A percentile compares a stretch with the other conserved stretches of the same genome.
Conservation (phyloP, 2,888 invertebrate species). For the Epinotia demarniana region DNA sequence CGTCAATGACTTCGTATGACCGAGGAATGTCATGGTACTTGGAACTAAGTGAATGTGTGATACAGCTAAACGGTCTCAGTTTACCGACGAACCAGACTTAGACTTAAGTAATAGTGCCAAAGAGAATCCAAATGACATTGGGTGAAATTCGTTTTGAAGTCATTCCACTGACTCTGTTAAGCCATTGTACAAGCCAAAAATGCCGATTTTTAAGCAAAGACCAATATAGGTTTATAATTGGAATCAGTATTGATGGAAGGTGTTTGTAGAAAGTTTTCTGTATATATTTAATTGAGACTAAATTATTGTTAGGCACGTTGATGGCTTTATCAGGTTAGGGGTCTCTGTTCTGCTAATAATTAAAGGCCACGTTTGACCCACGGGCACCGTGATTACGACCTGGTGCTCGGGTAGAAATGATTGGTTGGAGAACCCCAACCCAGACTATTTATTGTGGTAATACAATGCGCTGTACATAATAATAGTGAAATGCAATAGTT, state of each 20-base stretch:
- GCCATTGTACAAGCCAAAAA: constrained; percentile 79
- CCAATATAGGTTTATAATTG: constrained; percentile 41
- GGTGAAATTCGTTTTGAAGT: constrained; percentile 70
- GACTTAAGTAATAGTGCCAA: constrained; percentile 82
- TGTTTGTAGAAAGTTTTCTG: constrained; percentile 47
- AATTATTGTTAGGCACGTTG: constrained; percentile 50
- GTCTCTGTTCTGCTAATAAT: not conserved
- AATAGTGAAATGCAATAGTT: constrained; percentile 63
- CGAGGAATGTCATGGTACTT: constrained; percentile 52
- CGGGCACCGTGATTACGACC: not conserved
- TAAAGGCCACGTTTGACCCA: not conserved
- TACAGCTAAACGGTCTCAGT: constrained; percentile 22
- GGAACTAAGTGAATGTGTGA: constrained; percentile 55
- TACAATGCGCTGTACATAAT: constrained; percentile 62
- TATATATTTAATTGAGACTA: constrained; percentile 55
- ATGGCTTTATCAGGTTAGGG: constrained; percentile 13
- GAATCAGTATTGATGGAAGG: constrained; percentile 61
- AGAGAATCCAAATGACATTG: constrained; percentile 81
- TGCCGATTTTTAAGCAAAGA: constrained; percentile 49
- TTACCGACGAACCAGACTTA: constrained; percentile 59
- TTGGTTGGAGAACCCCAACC: constrained; percentile 4
- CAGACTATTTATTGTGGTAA: constrained; percentile 28
- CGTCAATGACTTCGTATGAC: constrained; percentile 77
- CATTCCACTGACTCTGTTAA: constrained; percentile 72
- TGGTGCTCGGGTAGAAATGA: not conserved